Evolutionary conservation across 2,113 vertebrate species (phyloP), one percentile per base, ranked within the genome.

Genomic region (Colistium nudipinnis): DNA sequence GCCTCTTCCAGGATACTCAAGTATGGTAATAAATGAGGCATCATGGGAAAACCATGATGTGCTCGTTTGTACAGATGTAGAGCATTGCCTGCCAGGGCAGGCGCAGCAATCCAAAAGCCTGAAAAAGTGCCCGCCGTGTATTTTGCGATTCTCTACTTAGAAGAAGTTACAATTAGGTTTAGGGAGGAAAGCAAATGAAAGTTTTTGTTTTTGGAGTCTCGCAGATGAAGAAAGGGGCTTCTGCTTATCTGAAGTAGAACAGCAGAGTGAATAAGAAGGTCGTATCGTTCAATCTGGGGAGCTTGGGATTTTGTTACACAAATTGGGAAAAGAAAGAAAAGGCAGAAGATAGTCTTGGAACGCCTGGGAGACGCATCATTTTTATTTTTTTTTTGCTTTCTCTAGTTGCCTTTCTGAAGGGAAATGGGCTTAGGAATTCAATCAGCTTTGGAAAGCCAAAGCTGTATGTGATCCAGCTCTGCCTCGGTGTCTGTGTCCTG

Each of bases 391-490:
- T 78, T 49, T 62, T 73, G 59, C 74, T 64, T 70, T 69, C 51
- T 52, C 55, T 70, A 27, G 8, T 74, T 83, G 12, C 13, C 62
- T 68, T 57, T 85, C 62, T 77, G 70, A 62, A 59, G 66, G 72
- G 76, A 86, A 87, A 88, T 80, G 77, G 77, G 81, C 68, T 84
- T 62, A 63, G 69, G 78, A 83, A 86, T 89, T 88, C 88, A 89
- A 89, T 90, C 87, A 89, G 85, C 78, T 76, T 82, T 73, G 14
- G 81, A 69, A 72, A 81, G 59, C 76, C 43, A 63, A 61, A 76
- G 62, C 74, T 78, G 48, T 70, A 67, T 81, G 82, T 71, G 70
- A 78, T 76, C 84, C 72, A 83, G 68, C 77, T 75, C 74, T 16
- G 41, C 67, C 75, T 75, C 55, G 61, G 62, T 84, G 66, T 83